Evolutionary conservation across 2,113 vertebrate genomes (phyloP).

Genomic region (Galeopterus variegatus): DNA sequence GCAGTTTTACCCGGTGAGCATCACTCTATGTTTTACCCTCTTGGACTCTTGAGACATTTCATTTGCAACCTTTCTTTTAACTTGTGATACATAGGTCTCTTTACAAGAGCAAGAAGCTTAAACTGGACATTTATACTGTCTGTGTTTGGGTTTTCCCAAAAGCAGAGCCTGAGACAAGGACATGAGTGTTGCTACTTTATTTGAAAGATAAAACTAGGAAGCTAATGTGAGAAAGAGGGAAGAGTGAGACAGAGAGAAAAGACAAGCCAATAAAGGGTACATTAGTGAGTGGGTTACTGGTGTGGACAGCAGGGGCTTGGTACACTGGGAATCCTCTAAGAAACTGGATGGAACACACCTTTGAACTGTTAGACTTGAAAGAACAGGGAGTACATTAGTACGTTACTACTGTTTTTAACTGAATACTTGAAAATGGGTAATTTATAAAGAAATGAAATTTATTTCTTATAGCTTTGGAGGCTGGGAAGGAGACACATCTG

Average conservation of each 20-base stretch:
- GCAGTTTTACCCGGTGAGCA: neutral
- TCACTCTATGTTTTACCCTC: neutral
- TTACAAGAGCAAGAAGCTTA: neutral
- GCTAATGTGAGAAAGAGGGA: neutral
- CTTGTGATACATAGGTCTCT: neutral
- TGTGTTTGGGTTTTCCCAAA: neutral
- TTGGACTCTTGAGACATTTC: neutral
- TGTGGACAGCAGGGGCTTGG: neutral
- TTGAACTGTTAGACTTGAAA: neutral
- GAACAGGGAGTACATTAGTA: neutral
- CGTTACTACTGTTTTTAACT: no score
- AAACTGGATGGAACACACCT: neutral
- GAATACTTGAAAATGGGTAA: no score
- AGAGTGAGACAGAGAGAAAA: neutral
- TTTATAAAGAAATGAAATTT: no score
- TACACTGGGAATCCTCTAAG: neutral
- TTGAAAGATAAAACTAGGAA: neutral
- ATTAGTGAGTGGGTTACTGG: neutral
- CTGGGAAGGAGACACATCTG: no score
- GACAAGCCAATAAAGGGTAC: neutral
- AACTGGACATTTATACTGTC: neutral
- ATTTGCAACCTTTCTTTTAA: neutral
- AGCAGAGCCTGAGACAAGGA: neutral
- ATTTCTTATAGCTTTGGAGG: no score
- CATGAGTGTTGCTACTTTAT: neutral